A percentile compares a stretch with the other conserved stretches of the same genome.
These are phyloP conservation scores for Agrilus planipennis DNA, from an alignment of 1,140 invertebrate species.

Conservation along the genomic window DNA sequence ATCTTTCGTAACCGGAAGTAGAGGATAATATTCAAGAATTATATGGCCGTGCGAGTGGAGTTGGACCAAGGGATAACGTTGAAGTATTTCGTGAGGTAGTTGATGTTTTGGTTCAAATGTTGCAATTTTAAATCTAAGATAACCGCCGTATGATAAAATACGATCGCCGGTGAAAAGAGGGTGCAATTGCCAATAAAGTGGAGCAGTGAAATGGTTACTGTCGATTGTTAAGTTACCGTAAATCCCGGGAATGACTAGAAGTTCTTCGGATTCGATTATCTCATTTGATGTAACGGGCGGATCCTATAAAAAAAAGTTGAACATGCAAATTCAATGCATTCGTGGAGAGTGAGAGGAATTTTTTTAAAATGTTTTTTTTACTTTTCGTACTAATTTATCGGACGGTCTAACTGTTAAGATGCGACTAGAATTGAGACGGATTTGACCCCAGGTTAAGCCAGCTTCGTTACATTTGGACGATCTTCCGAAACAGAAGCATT, in stretches of 20 bases:
- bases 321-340: too few species aligned
- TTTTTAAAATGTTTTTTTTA: neutral
- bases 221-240: conserved; percentile 53
- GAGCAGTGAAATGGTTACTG: conserved; percentile 52
- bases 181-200: conserved; percentile 80
- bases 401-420: conserved; percentile 20
- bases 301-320: too few species aligned
- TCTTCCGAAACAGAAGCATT: conserved; percentile 83
- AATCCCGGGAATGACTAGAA: conserved; percentile 51
- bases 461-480: conserved; percentile 66
- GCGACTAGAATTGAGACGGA: conserved; percentile 44
- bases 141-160: conserved; percentile 85
- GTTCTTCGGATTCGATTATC: conserved; percentile 14
- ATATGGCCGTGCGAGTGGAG: conserved; percentile 74
- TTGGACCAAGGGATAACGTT: conserved; percentile 67
- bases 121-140: conserved; percentile 64
- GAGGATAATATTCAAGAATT: conserved; percentile 30
- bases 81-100: conserved; percentile 34
- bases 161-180: conserved; percentile 75
- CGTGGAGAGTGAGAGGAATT: too few species aligned
- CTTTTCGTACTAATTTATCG: neutral
- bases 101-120: conserved; percentile 44
- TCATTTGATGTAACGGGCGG: neutral
- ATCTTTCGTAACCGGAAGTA: conserved; percentile 3
- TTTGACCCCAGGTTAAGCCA: conserved; percentile 61